Evolutionary conservation across 1,140 invertebrate genomes (phyloP).

Genomic region (Amphibalanus amphitrite): DNA sequence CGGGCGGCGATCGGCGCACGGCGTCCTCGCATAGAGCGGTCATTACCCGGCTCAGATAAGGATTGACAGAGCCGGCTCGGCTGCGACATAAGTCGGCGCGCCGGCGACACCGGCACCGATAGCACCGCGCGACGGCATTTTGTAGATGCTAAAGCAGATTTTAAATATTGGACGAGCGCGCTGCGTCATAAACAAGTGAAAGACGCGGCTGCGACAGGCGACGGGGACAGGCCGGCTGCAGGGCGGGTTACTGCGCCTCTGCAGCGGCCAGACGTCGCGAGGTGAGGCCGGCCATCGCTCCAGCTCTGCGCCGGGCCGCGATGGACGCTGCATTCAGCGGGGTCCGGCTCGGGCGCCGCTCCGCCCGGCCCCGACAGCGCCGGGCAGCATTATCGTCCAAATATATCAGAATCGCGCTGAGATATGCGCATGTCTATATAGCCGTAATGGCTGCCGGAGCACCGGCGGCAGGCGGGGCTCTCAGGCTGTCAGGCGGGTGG

Average conservation of each 20-base stretch:
- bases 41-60: neutral
- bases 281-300: neutral
- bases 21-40: neutral
- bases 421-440: neutral
- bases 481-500: neutral
- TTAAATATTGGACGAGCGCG: neutral
- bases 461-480: neutral
- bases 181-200: conserved; percentile 1
- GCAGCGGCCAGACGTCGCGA: neutral
- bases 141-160: neutral
- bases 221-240: neutral
- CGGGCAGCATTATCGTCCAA: neutral
- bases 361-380: neutral
- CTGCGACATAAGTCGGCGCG: neutral
- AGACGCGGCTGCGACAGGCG: neutral
- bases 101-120: neutral
- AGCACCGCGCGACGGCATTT: neutral
- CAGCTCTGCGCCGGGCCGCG: no score
- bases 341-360: no score
- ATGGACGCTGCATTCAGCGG: no score
- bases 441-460: neutral
- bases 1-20: neutral
- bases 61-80: neutral
- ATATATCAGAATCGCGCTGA: neutral
- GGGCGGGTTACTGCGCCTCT: neutral